Percentiles rank a stretch among this genome's conserved stretches.
These are phyloP conservation scores for Dipus sagitta DNA, from an alignment of 2,797 vertebrate species.

Conservation along the genomic window DNA sequence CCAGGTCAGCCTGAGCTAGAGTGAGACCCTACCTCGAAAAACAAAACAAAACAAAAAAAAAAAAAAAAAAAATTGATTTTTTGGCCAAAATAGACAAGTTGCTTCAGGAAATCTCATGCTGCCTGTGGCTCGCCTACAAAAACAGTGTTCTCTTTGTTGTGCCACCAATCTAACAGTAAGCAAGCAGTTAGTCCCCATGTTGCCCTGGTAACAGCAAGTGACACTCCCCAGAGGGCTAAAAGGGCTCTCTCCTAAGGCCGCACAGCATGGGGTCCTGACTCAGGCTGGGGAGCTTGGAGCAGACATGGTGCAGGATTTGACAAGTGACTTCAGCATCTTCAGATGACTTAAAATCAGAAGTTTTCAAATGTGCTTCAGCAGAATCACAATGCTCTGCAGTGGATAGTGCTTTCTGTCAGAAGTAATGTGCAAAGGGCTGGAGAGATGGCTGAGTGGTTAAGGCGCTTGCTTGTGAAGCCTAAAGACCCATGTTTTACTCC, in stretches of 20 bases:
- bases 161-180: constrained; percentile 22
- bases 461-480: too few species aligned
- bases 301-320: not conserved
- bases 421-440: not conserved
- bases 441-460: too few species aligned
- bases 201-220: constrained; percentile 28
- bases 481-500: too few species aligned
- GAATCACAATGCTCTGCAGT: not conserved
- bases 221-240: not conserved
- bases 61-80: constrained; percentile 54
- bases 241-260: not conserved
- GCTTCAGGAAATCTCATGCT: constrained; percentile 57
- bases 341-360: not conserved
- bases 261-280: not conserved
- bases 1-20: too few species aligned
- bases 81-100: constrained; percentile 52
- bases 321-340: not conserved
- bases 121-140: constrained; percentile 63
- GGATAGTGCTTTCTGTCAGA: not conserved
- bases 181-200: not conserved
- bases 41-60: too few species aligned
- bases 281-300: not conserved
- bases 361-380: not conserved
- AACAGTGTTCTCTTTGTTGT: constrained; percentile 20
- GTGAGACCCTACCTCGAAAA: too few species aligned